Conservation (phyloP, 2,113 vertebrate genomes). For the Strix uralensis region DNA sequence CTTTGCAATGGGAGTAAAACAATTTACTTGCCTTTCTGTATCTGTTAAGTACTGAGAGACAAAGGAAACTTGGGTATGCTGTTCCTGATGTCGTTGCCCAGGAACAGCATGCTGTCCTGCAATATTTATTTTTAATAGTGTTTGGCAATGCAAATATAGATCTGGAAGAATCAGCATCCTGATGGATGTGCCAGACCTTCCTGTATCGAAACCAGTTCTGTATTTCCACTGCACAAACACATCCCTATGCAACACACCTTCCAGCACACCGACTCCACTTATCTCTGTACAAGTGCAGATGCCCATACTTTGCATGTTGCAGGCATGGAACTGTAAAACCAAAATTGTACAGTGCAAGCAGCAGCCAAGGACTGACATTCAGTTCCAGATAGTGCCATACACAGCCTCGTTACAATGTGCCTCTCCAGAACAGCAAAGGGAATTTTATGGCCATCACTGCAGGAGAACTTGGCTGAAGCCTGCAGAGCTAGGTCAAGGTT, state of each 20-base stretch:
- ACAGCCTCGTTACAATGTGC: accelerated
- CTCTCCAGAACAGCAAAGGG: background rate
- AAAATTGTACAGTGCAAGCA: background rate
- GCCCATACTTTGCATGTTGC: background rate
- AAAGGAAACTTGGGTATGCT: background rate
- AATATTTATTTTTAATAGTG: background rate
- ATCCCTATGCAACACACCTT: background rate
- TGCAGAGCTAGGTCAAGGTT: background rate
- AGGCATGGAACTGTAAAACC: background rate
- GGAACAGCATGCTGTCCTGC: background rate
- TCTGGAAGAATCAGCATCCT: background rate
- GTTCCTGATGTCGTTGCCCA: background rate
- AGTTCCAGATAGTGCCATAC: background rate
- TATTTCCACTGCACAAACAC: background rate
- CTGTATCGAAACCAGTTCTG: background rate
- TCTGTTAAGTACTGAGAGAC: background rate
- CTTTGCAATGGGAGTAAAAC: background rate
- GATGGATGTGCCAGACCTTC: background rate
- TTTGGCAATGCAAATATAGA: background rate
- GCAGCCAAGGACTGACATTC: background rate
- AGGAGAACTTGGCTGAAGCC: background rate
- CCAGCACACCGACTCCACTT: background rate
- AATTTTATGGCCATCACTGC: background rate
- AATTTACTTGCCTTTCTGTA: background rate
- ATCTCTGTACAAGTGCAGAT: accelerated